Evolutionary conservation across 2,797 vertebrate species (phyloP).

Genomic region (Phoxinus dragarum): DNA sequence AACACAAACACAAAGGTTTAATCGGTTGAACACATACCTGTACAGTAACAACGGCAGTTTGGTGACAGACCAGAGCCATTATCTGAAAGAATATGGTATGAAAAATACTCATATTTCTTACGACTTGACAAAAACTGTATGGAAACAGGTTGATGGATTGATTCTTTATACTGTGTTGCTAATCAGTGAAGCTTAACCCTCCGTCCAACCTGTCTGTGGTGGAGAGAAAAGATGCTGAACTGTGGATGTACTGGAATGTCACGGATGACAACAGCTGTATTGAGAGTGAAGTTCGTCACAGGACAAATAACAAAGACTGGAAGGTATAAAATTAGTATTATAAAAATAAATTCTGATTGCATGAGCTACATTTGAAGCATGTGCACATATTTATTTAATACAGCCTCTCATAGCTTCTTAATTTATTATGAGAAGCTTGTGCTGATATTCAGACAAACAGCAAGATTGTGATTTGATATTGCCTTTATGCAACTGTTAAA

Average conservation of each 20-base stretch:
- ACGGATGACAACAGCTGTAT: slow-evolving; percentile 64
- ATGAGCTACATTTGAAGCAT: not conserved
- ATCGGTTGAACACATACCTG: not conserved
- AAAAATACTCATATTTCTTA: not conserved
- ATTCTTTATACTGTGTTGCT: slow-evolving; percentile 24
- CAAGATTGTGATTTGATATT: not conserved
- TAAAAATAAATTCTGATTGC: not conserved
- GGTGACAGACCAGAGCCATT: fast-evolving
- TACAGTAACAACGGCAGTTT: not conserved
- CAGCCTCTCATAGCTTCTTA: not conserved
- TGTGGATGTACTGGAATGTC: slow-evolving; percentile 83
- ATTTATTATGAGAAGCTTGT: not conserved
- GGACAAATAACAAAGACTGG: slow-evolving; percentile 79
- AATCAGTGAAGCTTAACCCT: slow-evolving; percentile 73
- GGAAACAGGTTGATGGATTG: not conserved
- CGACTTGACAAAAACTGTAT: not conserved
- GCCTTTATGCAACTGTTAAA: not conserved
- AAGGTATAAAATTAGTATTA: slow-evolving; percentile 65
- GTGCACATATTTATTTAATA: not conserved
- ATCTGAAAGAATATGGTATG: slow-evolving; percentile 62
- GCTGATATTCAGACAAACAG: not conserved
- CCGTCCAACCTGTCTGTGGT: slow-evolving; percentile 78
- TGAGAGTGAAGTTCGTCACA: slow-evolving; percentile 79
- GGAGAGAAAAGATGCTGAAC: slow-evolving; percentile 71
- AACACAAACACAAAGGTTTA: not conserved